Evolutionary conservation across 2,113 vertebrate genomes (phyloP), one percentile per base, ranked within the genome.

Genomic region (Elanus axillaris): DNA sequence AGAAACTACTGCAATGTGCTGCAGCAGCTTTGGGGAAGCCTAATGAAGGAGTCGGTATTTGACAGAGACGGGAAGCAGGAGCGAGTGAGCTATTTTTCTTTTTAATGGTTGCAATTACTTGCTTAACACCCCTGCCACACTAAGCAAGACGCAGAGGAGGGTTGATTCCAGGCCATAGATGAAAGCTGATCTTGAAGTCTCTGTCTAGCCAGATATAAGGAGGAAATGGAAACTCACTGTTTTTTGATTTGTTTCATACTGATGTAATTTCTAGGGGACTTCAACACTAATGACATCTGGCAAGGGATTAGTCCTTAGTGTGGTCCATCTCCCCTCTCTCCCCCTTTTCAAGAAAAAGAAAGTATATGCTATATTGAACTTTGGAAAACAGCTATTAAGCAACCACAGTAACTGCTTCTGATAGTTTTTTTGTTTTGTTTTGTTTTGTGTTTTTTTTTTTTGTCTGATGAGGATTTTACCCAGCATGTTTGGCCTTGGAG

Each of bases 401-500:
- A 95, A 88, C 71, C 87, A 52, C 67, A 91, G 71, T 50, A 82
- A 91, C 60, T 62, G 77, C 67, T 93, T 82, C 94, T 95, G 96
- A 93, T 95, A 87, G 68, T 32, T 4, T 29, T 71, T 31, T 47
- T 48, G 45, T 86, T 29, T 38, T 27, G 26, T 15, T 38, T 72
- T 38, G n/a, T n/a, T n/a, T n/a, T n/a, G n/a, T n/a, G n/a, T 59
- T 47, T 43, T 60, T 77, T 77, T 73, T 73, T 94, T 77, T 32
- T 5, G 29, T 69, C 60, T 81, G 94, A 86, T 94, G 94, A 95
- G 96, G 87, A 93, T 95, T 96, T 97, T 94, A 95, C 77, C 91
- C 89, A 89, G 89, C 87, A 62, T 97, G 93, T 96, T 95, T 94
- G 91, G 95, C 87, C 97, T 96, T 94, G 96, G 95, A 95, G 91